phyloP scores from a whole-genome alignment of 2,797 vertebrate species.

The Alcedo quadribrachys region DNA sequence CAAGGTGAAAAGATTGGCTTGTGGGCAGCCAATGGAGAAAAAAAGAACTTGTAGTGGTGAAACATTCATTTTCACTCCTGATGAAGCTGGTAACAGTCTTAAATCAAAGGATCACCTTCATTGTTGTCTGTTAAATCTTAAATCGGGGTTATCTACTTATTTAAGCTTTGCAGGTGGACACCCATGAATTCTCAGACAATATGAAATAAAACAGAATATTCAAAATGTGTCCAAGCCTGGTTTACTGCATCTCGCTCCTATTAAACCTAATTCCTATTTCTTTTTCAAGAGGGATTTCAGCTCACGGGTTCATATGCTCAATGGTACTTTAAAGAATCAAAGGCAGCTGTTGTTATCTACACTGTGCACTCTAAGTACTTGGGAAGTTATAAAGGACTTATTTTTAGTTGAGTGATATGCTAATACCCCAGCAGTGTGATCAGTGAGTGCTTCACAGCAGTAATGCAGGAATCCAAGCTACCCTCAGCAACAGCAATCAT shows the following conservation, averaged over 20 bases:
- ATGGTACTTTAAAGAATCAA: not conserved
- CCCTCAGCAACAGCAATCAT: not conserved
- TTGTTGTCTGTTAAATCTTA: not conserved
- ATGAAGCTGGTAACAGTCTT: not conserved
- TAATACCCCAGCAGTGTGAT: not conserved
- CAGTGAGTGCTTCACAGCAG: not conserved
- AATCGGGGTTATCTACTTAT: not conserved
- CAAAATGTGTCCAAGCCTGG: not conserved
- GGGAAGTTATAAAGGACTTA: not conserved
- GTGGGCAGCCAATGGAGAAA: not conserved
- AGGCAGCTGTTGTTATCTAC: slow-evolving; percentile 24
- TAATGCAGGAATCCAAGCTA: not conserved
- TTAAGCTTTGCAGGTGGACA: not conserved
- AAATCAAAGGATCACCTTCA: not conserved
- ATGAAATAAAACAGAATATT: not conserved
- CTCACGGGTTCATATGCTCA: not conserved
- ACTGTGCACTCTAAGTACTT: not conserved
- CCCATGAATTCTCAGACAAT: not conserved
- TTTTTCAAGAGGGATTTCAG: not conserved
- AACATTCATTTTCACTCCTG: not conserved
- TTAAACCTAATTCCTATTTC: not conserved
- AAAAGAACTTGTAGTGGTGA: not conserved
- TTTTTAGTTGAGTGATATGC: not conserved
- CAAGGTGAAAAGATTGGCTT: not conserved
- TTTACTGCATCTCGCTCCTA: not conserved